These are phyloP conservation scores for human DNA, from an alignment of 2,113 vertebrate species.

Conservation along the genomic window DNA sequence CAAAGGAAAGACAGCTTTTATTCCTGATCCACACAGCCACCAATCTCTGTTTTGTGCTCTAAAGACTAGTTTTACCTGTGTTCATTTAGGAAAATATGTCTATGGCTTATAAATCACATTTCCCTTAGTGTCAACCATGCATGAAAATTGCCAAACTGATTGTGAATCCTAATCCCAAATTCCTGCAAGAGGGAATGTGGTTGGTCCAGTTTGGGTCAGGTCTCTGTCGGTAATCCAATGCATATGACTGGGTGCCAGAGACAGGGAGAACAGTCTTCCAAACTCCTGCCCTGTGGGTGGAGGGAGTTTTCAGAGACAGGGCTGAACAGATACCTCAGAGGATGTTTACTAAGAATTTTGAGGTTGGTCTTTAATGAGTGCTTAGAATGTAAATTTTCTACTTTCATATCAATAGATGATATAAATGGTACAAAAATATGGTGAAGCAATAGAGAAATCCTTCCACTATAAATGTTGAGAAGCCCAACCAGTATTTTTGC, in stretches of 20 bases:
- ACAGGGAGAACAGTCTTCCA: neutral
- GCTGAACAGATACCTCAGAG: neutral
- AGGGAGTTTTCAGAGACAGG: neutral
- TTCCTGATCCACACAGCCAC: neutral
- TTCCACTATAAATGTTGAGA: neutral
- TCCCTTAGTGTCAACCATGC: neutral
- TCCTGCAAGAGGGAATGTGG: neutral
- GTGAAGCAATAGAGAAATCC: neutral
- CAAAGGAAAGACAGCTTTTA: neutral
- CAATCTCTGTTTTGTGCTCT: neutral
- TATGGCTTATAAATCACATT: neutral
- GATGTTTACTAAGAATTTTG: neutral
- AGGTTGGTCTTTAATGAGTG: neutral
- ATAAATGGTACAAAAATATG: neutral
- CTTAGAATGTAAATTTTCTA: neutral
- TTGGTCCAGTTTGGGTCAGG: neutral
- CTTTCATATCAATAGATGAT: neutral
- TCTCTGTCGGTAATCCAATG: neutral
- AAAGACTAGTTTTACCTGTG: neutral
- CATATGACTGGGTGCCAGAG: neutral
- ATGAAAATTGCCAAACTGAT: neutral
- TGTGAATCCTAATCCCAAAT: neutral
- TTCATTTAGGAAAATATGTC: neutral
- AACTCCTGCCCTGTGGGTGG: neutral
- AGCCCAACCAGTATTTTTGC: neutral